Evolutionary conservation across 64 coral and sea anemone species (phyloP), one percentile per base, ranked within the genome.

Genomic region (Stichodactyla mertensii): DNA sequence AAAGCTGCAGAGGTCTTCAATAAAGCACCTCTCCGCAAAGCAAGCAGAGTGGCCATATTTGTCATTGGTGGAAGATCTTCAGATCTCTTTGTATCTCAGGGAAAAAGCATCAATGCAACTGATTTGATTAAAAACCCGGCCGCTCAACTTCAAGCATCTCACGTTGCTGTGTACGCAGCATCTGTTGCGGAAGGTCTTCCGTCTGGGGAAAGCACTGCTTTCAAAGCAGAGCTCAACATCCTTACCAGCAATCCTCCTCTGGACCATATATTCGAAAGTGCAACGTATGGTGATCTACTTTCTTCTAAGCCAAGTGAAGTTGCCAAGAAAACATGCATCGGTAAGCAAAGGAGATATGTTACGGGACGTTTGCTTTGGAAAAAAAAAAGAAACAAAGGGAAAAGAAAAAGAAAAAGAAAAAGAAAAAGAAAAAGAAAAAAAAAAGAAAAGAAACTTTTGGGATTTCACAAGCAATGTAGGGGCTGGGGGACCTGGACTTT

Each of bases 1-100:
- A 80, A 86, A 26, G 88, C 91, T 2, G 28, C 89, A 6, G 91
- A 93, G 22, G 91, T 96, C 18, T 96, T 96, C 54, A 96, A 86
- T 52, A 57, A 16, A 10, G 85, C 94, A 20, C 51, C 58, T 36
- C 11, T 23, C 1, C 91, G 94, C 51, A 66, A 64, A 19, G 94
- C 84, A 22, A 93, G 88, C 59, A 88, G 88, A 86, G 94, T 96
- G 16, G 79, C 52, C 12, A 77, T 96, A 28, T 88, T 96, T 20
- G 55, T 96, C 10, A 89, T 89, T 6, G 91, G 92, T 55, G 94
- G 79, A 16, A 84, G 87, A 19, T 93, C 91, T 4, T 84, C 88
- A 0, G 91, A 90, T 27, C 54, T 96, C 45, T 96, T 79, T 84
- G 81, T 88, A 15, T 88, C 91, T 2, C 51, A 83, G 84, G 66